Evolutionary conservation across 2,797 vertebrate genomes (phyloP), one percentile per base, ranked within the genome.

Genomic region (Gambusia yucatana): DNA sequence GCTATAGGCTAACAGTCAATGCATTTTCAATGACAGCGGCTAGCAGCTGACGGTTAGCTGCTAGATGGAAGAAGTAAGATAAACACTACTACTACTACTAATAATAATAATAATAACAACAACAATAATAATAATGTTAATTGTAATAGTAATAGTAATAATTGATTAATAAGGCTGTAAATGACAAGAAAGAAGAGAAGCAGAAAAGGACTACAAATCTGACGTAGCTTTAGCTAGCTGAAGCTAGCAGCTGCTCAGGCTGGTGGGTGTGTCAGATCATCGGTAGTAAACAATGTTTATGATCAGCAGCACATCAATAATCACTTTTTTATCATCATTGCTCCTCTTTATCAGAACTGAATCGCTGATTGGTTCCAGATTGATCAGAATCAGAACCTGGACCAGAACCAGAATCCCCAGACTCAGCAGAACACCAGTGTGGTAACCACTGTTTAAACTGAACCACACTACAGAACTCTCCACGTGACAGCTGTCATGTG

Each of bases 1-100:
- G 91, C 91, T 89, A 0, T 25, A 5, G 55, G 91, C 91, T 93
- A 89, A 84, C 61, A 30, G 4, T 2, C 76, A 1, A 1, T 82
- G 69, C 33, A 78, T 78, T 86, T 36, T 61, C 4, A 73, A 78
- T 44, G 77, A 22, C 33, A 52, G 55, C 1, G 70, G 89, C 86
- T 90, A 89, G 81, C 71, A 55, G 84, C 74, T 88, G 83, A 83
- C 59, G 11, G 28, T 20, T 63, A 36, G 59, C 30, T 63, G 30
- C 1, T 33, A n/a, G 16, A 63, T 63, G 59, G 2, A 8, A 36
- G 59, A 17, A 67, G 9, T 6, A 22, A 39, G 63, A 65, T 63
- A 39, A 39, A 39, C 61, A 36, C 2, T 20, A 25, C 50, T 52
- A 22, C 2, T 52, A 9, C 0, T 25, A 52, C 0, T 50, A 8